Evolutionary conservation across 1,140 invertebrate genomes (phyloP), one percentile per base, ranked within the genome.

Genomic region (Tetragonula clypearis): DNA sequence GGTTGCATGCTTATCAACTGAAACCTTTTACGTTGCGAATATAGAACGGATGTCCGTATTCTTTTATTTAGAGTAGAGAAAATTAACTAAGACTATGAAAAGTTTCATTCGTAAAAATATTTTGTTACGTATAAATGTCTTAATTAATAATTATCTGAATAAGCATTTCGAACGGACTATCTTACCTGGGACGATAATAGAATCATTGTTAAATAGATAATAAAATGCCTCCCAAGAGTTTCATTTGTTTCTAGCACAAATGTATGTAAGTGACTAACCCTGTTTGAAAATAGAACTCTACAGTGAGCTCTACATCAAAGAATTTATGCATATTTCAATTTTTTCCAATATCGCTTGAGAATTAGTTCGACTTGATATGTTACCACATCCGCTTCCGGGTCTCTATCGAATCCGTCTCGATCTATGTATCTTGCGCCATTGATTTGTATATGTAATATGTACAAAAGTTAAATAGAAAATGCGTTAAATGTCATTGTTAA

Each of bases 11-110:
- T 56, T 60, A 62, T 74, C 68, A 86, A 86, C 69, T 58, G 60
- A 86, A 82, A 35, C 41, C n/a, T 81, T 86, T 88, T 81, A 35
- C 72, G 73, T 30, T 60, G 23, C 30, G 74, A 35, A 87, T 85
- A 53, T 86, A 74, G 82, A 89, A 79, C 88, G 85, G 82, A 90
- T 78, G 41, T 49, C 41, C 41, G 41, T 8, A 80, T 90, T 53
- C 80, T 83, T 71, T 68, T 73, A 66, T 73, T 19, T 17, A 58
- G 79, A 79, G 56, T 55, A 73, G 58, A 69, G 73, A 58, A 88
- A 76, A 74, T 71, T 55, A 71, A 66, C 55, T 56, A n/a, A 79
- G 53, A 74, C 11, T 3, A n/a, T 14, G 58, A 60, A 55, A 55
- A 41, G 5, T 26, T 71, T 62, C 41, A 23, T 56, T 75, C 17